Conservation (phyloP, 2,113 vertebrate genomes). For the Myrmophylax atrothorax region DNA sequence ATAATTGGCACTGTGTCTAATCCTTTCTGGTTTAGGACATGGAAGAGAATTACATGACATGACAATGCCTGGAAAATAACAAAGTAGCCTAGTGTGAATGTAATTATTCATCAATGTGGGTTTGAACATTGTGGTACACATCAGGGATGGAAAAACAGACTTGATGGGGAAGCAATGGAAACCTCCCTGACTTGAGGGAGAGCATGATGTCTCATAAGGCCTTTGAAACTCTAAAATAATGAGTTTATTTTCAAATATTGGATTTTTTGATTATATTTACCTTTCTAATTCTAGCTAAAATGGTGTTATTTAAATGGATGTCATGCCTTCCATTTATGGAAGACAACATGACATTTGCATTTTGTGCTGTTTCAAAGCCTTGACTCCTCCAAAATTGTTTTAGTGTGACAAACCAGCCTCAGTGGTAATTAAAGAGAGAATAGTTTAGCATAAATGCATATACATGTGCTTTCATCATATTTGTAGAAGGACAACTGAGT, state of each 20-base stretch:
- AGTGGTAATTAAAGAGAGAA: constrained; percentile 32
- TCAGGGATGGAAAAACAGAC: neutral
- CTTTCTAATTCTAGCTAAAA: neutral
- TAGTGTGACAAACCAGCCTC: constrained; percentile 11
- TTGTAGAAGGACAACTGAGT: neutral
- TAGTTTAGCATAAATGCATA: constrained; percentile 51
- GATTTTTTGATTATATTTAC: constrained; percentile 23
- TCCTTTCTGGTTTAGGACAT: neutral
- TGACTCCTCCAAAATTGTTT: neutral
- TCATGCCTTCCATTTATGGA: neutral
- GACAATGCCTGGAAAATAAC: neutral
- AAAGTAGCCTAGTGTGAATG: neutral
- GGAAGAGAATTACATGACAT: neutral
- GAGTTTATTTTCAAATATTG: neutral
- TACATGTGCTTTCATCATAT: neutral
- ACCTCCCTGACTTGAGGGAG: neutral
- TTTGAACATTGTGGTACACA: neutral
- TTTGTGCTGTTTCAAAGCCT: constrained; percentile 5
- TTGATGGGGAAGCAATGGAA: neutral
- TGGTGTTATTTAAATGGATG: neutral
- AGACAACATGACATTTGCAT: neutral
- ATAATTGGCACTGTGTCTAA: neutral
- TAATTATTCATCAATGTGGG: neutral
- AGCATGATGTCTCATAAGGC: neutral
- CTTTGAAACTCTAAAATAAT: neutral